A percentile compares a stretch with the other conserved stretches of the same genome.
These are phyloP conservation scores for Plectus sambesii DNA, from an alignment of 1,140 invertebrate species.

Conservation along the genomic window DNA sequence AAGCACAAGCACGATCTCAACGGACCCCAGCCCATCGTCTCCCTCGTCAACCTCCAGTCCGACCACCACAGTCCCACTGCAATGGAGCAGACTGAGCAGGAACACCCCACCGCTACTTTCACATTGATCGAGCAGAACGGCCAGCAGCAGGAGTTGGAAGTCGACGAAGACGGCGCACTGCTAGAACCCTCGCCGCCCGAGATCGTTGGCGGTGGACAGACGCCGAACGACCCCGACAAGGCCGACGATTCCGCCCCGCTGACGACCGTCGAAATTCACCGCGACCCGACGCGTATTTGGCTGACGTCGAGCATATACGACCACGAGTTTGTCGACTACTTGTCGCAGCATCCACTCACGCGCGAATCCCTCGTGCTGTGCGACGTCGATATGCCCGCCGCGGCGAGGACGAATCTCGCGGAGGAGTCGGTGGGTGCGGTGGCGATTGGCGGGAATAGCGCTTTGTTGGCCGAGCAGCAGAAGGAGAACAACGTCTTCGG, in stretches of 20 bases:
- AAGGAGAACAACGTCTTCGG: too few relatives aligned
- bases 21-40: slow-evolving; percentile 39
- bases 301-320: slow-evolving; percentile 34
- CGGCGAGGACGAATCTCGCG: too few relatives aligned
- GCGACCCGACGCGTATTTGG: slow-evolving; percentile 34
- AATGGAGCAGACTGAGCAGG: slow-evolving; percentile 10
- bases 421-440: too few relatives aligned
- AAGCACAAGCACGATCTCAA: slow-evolving; percentile 29
- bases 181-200: background rate
- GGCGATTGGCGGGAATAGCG: too few relatives aligned
- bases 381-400: too few relatives aligned
- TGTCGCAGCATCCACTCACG: slow-evolving; percentile 35
- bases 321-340: slow-evolving; percentile 33
- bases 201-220: background rate
- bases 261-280: slow-evolving; percentile 31
- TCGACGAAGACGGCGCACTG: slow-evolving; percentile 8
- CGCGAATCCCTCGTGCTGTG: too few relatives aligned
- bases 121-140: slow-evolving; percentile 10
- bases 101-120: background rate
- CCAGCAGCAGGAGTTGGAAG: slow-evolving; percentile 12
- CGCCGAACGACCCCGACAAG: slow-evolving; percentile 13
- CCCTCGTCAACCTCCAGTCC: slow-evolving; percentile 29
- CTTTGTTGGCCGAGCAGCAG: too few relatives aligned
- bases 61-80: slow-evolving; percentile 2
- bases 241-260: slow-evolving; percentile 18